Evolutionary conservation across 2,797 vertebrate species (phyloP).

Genomic region (Parauchenoglanis ngamensis): DNA sequence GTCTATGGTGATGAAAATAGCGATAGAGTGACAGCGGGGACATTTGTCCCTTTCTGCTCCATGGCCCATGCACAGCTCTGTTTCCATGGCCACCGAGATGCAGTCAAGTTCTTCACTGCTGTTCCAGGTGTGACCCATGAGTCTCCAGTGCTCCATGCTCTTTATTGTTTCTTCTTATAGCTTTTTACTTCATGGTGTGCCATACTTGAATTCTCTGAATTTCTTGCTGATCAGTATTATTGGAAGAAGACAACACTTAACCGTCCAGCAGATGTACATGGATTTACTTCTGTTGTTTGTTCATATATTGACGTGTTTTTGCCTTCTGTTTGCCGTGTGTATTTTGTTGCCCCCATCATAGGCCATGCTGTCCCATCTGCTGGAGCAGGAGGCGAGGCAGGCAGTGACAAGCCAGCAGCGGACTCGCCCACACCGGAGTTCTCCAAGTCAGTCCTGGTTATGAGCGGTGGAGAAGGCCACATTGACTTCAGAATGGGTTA

Average conservation of each 20-base stretch:
- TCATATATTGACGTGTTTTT: constrained; percentile 8
- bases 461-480: constrained; percentile 98
- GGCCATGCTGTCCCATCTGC: constrained; percentile 83
- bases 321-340: constrained; percentile 15
- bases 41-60: constrained; percentile 92
- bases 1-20: constrained; percentile 93
- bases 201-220: neutral
- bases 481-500: constrained; percentile 99
- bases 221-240: neutral
- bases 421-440: constrained; percentile 77
- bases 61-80: constrained; percentile 97
- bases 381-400: constrained; percentile 71
- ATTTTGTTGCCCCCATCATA: constrained; percentile 11
- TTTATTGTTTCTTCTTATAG: neutral
- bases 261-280: neutral
- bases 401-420: constrained; percentile 70
- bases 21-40: constrained; percentile 92
- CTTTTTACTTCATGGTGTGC: neutral
- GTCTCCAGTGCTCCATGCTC: neutral
- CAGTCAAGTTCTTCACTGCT: constrained; percentile 96
- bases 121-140: constrained; percentile 82
- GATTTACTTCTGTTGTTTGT: constrained; percentile 23
- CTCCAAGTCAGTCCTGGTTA: constrained; percentile 86
- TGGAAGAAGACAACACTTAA: neutral
- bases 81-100: constrained; percentile 96